A percentile compares a stretch with the other conserved stretches of the same genome.
Conservation (phyloP, 2,888 invertebrate species). For the Tetranychus truncatus region DNA sequence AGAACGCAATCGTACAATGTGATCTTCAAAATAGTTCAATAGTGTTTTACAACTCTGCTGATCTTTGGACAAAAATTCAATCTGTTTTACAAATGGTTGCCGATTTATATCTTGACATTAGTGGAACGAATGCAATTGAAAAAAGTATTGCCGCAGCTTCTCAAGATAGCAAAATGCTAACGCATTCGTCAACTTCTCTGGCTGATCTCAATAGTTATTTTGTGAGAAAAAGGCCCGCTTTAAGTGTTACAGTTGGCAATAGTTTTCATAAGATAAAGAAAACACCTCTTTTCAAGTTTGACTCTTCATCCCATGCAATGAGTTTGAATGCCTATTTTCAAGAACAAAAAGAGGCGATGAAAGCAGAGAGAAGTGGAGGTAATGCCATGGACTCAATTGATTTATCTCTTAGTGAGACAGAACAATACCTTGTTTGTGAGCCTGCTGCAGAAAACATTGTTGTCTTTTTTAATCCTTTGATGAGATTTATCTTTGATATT, state of each 20-base stretch:
- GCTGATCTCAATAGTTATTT: slow-evolving; percentile 15
- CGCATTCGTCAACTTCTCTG: neutral
- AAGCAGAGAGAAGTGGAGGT: slow-evolving; percentile 12
- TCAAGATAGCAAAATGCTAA: neutral
- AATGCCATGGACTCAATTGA: slow-evolving; percentile 15
- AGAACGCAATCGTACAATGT: slow-evolving; percentile 25
- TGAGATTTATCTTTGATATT: slow-evolving; percentile 51
- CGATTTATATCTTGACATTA: slow-evolving; percentile 20
- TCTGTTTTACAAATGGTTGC: slow-evolving; percentile 39
- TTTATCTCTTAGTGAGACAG: slow-evolving; percentile 24
- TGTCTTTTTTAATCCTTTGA: slow-evolving; percentile 60
- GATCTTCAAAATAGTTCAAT: slow-evolving; percentile 4
- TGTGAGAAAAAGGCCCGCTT: slow-evolving; percentile 9
- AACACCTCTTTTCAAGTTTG: slow-evolving; percentile 47
- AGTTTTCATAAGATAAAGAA: slow-evolving; percentile 22
- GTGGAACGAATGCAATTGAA: slow-evolving; percentile 9
- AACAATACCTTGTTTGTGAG: slow-evolving; percentile 51
- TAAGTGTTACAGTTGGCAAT: neutral
- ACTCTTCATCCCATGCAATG: slow-evolving; percentile 44
- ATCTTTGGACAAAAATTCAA: slow-evolving; percentile 77
- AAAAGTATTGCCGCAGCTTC: neutral
- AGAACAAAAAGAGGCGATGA: slow-evolving; percentile 33
- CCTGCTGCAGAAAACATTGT: slow-evolving; percentile 41
- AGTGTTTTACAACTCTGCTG: slow-evolving; percentile 48
- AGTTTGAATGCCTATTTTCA: slow-evolving; percentile 39